These are phyloP conservation scores for Brachycybe producta DNA, from an alignment of 2,888 invertebrate species.

Conservation along the genomic window DNA sequence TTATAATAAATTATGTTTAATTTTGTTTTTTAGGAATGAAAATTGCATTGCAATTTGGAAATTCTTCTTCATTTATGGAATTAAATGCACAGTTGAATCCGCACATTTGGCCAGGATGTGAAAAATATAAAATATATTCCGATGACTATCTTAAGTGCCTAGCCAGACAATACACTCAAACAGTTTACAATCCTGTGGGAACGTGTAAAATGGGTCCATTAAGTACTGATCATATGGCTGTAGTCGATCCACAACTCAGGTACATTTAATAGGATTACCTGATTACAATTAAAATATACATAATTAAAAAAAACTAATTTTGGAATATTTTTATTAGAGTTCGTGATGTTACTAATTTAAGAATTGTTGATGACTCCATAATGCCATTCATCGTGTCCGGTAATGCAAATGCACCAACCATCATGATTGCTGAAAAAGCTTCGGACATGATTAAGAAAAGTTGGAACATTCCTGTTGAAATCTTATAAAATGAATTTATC, in stretches of 20 bases:
- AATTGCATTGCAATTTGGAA: neutral
- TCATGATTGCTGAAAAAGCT: constrained; percentile 82
- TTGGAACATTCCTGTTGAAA: too few species aligned
- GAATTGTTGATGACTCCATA: constrained; percentile 74
- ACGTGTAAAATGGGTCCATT: constrained; percentile 8
- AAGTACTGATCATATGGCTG: constrained; percentile 15
- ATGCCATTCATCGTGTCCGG: constrained; percentile 82
- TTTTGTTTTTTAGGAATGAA: too few species aligned
- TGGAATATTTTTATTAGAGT: too few species aligned
- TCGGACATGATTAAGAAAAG: constrained; percentile 79
- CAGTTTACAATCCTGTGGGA: neutral
- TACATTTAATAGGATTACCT: too few species aligned
- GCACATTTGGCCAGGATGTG: neutral
- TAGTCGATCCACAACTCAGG: constrained; percentile 16
- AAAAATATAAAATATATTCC: neutral
- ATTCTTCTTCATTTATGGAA: neutral
- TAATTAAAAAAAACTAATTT: too few species aligned
- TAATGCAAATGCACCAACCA: constrained; percentile 77
- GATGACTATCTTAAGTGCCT: neutral
- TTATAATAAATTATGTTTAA: too few species aligned
- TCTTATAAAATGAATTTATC: too few species aligned
- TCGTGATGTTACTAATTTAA: constrained; percentile 59
- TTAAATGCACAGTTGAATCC: neutral
- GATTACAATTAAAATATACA: too few species aligned
- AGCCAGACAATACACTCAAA: neutral